Conservation (phyloP, 2,113 vertebrate genomes). For the Penelope pileata region DNA sequence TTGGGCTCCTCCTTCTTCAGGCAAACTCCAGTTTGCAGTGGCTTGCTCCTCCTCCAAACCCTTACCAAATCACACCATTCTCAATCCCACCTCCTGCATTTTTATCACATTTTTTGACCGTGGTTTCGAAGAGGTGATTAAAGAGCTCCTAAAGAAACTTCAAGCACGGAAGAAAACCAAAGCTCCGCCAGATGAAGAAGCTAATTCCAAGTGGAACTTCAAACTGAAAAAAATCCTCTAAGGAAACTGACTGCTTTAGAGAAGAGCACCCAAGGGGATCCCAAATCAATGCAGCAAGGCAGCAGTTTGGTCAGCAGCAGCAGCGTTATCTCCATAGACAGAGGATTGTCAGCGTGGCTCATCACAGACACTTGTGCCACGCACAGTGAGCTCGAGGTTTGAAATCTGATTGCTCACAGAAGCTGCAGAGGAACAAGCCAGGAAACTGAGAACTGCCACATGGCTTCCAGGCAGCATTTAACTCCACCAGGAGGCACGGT, state of each 20-base stretch:
- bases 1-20: fast-evolving
- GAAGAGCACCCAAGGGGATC: background rate
- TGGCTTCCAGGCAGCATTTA: background rate
- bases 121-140: background rate
- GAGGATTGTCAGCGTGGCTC: background rate
- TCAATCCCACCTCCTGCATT: background rate
- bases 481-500: background rate
- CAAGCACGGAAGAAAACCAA: background rate
- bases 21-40: background rate
- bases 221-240: background rate
- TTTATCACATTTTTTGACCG: background rate
- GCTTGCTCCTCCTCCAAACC: background rate
- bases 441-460: background rate
- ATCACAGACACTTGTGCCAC: background rate
- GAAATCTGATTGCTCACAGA: background rate
- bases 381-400: background rate
- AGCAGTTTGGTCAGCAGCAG: background rate
- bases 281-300: background rate
- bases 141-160: background rate
- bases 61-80: background rate
- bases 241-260: background rate
- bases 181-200: background rate
- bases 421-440: background rate
- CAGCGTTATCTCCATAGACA: background rate
- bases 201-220: background rate